These are phyloP conservation scores for Crioceris asparagi DNA, from an alignment of 2,888 invertebrate genomes.

Conservation along the genomic window DNA sequence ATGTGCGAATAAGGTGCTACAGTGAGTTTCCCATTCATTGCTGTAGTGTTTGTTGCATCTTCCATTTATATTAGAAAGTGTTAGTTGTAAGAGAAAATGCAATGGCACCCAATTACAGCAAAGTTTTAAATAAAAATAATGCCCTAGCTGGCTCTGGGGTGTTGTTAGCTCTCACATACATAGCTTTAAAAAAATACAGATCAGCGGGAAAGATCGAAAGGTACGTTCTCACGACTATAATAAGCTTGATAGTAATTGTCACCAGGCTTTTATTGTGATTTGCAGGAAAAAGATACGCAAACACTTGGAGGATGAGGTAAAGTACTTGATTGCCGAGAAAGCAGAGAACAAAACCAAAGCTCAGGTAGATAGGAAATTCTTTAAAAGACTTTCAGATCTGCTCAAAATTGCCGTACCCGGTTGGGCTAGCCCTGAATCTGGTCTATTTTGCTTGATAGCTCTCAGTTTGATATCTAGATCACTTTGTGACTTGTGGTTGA, in stretches of 20 bases:
- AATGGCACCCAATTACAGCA: constrained; percentile 71
- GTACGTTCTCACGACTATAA: too few species aligned
- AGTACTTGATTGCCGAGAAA: constrained; percentile 69
- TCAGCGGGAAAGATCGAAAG: constrained; percentile 31
- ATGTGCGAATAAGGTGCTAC: too few species aligned
- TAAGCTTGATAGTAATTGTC: too few species aligned
- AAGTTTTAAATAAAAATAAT: constrained; percentile 58
- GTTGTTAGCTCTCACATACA: constrained; percentile 49
- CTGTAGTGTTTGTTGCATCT: too few species aligned
- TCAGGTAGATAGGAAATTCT: constrained; percentile 64
- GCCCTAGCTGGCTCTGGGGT: constrained; percentile 55
- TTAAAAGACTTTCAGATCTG: constrained; percentile 55
- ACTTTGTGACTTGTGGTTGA: constrained; percentile 95
- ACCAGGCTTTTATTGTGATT: too few species aligned
- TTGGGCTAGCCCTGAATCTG: constrained; percentile 64
- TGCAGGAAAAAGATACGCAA: constrained; percentile 40
- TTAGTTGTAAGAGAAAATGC: too few species aligned
- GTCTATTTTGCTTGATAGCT: constrained; percentile 65
- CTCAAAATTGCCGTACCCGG: constrained; percentile 73
- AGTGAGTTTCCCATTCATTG: too few species aligned
- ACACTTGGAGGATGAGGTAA: constrained; percentile 59
- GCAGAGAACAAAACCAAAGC: constrained; percentile 50
- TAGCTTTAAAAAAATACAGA: constrained; percentile 42
- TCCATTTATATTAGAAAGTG: too few species aligned
- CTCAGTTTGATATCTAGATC: constrained; percentile 75